Percentiles rank a stretch among this genome's conserved stretches.
These are phyloP conservation scores for Labroides dimidiatus DNA, from an alignment of 2,797 vertebrate genomes.

Conservation along the genomic window DNA sequence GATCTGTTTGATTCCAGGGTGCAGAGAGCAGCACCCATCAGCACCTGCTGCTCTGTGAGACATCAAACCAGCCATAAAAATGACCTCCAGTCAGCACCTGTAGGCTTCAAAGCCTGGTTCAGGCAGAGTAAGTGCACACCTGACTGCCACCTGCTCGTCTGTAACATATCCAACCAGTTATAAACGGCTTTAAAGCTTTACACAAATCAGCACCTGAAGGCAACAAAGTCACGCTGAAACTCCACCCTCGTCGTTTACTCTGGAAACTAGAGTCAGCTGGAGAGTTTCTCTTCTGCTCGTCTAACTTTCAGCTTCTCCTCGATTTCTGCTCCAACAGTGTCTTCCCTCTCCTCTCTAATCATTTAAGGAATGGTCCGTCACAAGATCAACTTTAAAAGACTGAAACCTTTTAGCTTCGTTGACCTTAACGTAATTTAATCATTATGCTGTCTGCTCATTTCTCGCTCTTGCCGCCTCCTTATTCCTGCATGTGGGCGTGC, in stretches of 20 bases:
- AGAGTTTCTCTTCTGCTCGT: neutral
- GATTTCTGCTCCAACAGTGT: neutral
- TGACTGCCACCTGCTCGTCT: conserved; percentile 60
- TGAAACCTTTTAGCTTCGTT: conserved; percentile 23
- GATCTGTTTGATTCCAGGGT: conserved; percentile 12
- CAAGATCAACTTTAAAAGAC: conserved; percentile 6
- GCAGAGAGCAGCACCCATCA: conserved; percentile 24
- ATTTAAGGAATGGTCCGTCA: conserved; percentile 22
- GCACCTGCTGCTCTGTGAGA: conserved; percentile 52
- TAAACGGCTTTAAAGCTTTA: conserved; percentile 58
- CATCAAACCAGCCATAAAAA: conserved; percentile 49
- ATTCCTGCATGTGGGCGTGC: conserved; percentile 38
- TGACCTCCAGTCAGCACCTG: conserved; percentile 55
- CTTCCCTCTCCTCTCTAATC: conserved; percentile 20
- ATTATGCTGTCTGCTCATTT: conserved; percentile 28
- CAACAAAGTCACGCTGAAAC: conserved; percentile 24
- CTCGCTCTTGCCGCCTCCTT: neutral
- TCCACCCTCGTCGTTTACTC: neutral
- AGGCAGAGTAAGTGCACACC: conserved; percentile 44
- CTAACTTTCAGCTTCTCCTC: conserved; percentile 1
- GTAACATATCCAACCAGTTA: conserved; percentile 47
- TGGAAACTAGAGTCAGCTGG: neutral
- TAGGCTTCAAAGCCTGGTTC: conserved; percentile 49
- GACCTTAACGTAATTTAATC: conserved; percentile 39
- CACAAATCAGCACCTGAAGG: conserved; percentile 54